Evolutionary conservation across 2,888 invertebrate genomes (phyloP).

Genomic region (Volucella inanis): DNA sequence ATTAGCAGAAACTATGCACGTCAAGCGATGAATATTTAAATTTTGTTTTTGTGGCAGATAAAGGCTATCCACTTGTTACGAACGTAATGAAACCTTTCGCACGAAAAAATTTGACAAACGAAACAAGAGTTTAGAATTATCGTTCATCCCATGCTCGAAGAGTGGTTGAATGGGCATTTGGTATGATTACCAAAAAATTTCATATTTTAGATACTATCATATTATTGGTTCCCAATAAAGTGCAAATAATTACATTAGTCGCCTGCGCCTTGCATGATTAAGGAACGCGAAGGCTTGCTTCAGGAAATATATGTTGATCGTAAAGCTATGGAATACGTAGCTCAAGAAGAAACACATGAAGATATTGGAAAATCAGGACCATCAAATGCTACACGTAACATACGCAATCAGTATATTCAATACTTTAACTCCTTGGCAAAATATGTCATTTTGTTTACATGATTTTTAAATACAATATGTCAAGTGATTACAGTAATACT

Average conservation of each 20-base stretch:
- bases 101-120: conserved; percentile 48
- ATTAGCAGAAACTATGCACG: conserved; percentile 31
- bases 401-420: neutral
- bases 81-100: conserved; percentile 45
- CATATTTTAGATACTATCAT: neutral
- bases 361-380: conserved; percentile 5
- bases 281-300: conserved; percentile 29
- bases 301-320: conserved; percentile 33
- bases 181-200: too few relatives aligned
- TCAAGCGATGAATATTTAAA: conserved; percentile 44
- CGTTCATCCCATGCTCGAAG: too few relatives aligned
- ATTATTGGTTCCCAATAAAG: conserved; percentile 40
- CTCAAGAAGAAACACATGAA: conserved; percentile 9
- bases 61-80: conserved; percentile 47
- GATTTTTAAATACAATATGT: too few relatives aligned
- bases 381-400: neutral
- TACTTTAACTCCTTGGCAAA: too few relatives aligned
- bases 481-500: conserved; percentile 11
- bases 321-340: neutral
- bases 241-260: conserved; percentile 38
- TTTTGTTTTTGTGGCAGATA: conserved; percentile 47
- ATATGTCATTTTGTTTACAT: too few relatives aligned
- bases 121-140: conserved; percentile 38
- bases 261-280: conserved; percentile 34
- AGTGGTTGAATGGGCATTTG: too few relatives aligned